Conservation (phyloP, 2,888 invertebrate species). For the Lasioglossum pauxillum region DNA sequence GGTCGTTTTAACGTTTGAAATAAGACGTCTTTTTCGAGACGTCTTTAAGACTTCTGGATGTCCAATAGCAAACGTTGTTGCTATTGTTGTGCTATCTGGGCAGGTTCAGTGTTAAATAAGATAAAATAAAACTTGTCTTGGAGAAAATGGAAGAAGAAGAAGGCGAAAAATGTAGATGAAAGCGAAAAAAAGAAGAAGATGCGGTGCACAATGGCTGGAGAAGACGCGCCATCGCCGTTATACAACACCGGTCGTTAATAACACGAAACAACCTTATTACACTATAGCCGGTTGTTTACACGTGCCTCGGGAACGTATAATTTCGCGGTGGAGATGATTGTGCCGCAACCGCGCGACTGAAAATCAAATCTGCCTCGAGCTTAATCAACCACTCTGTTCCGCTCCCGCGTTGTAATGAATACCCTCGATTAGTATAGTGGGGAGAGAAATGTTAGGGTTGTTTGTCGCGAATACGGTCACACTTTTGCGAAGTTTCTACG, state of each 20-base stretch:
- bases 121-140: too few relatives aligned
- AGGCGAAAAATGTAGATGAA: background rate
- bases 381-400: background rate
- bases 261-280: constrained; percentile 11
- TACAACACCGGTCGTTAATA: constrained; percentile 15
- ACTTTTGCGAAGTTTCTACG: background rate
- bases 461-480: background rate
- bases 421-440: background rate
- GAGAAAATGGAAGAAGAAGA: background rate
- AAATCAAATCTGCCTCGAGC: background rate
- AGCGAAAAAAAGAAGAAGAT: background rate
- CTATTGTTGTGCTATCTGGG: too few relatives aligned
- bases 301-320: constrained; percentile 5
- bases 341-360: background rate
- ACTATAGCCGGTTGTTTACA: constrained; percentile 5
- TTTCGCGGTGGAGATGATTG: background rate
- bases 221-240: background rate
- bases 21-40: too few relatives aligned
- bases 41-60: too few relatives aligned
- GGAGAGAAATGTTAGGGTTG: background rate
- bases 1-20: too few relatives aligned
- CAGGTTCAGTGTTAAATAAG: too few relatives aligned
- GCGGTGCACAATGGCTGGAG: background rate
- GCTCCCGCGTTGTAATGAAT: constrained; percentile 8
- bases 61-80: too few relatives aligned